Base-by-base conservation (phyloP, 2,888 invertebrate genomes). In the Brachyptera risi region DNA sequence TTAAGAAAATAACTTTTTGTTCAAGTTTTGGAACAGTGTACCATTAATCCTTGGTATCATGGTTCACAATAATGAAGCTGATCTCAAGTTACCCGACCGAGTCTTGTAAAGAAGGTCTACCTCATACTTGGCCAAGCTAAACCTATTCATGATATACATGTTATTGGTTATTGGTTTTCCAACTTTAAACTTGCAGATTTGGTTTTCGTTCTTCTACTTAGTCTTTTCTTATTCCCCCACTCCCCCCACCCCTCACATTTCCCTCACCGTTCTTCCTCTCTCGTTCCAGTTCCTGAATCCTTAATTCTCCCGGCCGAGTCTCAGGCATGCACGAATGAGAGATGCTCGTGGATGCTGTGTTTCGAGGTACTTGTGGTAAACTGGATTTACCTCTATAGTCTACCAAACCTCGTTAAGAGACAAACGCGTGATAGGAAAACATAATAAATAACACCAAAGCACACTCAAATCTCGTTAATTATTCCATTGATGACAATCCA, bases 141-240 rank as follows among this genome's bases (percentile, higher is more conserved):
- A 44, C 56, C 60, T 47, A 56, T 47, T 47, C 56, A 23, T 60
- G 56, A 56, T 60, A 60, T 54, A 60, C 56, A 60, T 40, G 23
- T 56, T 54, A 60, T 60, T 54, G 44, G 56, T 31, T 60, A 60
- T 56, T 37, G 56, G 56, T 60, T 60, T 60, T 60, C 54, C 56
- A 60, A 60, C 42, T 54, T 44, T 40, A 35, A 56, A 54, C 60
- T 54, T 54, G 37, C 54, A 54, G 54, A 54, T 54, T 54, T 54
- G 54, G 54, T 35, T 37, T 37, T 54, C 54, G 54, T 54, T 54
- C 47, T 47, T 54, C 54, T 37, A 35, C 17, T 35, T 54, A 54
- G 15, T 37, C 47, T 47, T 47, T 23, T 47, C 24, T 21, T 47
- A 23, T 44, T 5, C 44, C 47, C 23, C 47, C 47, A n/a, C 47